Conservation (phyloP, 64 coral and sea anemone species). For the Pocillopora damicornis region DNA sequence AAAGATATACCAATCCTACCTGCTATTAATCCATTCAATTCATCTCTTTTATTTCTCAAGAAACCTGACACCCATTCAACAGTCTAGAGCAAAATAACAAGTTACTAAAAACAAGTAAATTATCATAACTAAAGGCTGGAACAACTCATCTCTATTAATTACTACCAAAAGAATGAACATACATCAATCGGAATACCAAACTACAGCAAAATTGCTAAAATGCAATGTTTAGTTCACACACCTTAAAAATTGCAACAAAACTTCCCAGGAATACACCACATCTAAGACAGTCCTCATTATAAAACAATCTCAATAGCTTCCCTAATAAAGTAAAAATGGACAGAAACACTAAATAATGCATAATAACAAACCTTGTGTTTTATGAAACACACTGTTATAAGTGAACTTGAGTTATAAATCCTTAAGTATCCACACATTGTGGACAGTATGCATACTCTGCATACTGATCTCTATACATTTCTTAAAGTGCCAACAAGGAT, state of each 20-base stretch:
- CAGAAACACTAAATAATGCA: neutral
- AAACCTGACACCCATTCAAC: slow-evolving; percentile 63
- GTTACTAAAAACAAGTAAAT: neutral
- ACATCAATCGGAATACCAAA: no score
- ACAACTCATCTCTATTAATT: no score
- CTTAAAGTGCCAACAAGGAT: no score
- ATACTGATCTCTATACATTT: no score
- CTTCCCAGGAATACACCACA: slow-evolving; percentile 84
- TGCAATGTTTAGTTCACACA: neutral
- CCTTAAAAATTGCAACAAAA: slow-evolving; percentile 91
- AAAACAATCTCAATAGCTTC: slow-evolving; percentile 8
- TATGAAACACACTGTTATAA: neutral
- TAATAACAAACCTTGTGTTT: neutral
- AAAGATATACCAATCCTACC: slow-evolving; percentile 29
- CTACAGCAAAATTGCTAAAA: no score
- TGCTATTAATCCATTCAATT: slow-evolving; percentile 73
- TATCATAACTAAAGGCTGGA: no score
- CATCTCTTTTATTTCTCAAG: slow-evolving; percentile 76
- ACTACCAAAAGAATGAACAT: no score
- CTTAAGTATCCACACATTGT: no score
- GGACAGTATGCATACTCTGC: no score
- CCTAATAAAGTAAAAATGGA: neutral
- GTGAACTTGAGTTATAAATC: neutral
- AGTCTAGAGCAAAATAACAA: slow-evolving; percentile 36
- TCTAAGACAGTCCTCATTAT: slow-evolving; percentile 56